Base-by-base conservation (phyloP, 2,113 vertebrate genomes). In the Gila orcuttii region DNA sequence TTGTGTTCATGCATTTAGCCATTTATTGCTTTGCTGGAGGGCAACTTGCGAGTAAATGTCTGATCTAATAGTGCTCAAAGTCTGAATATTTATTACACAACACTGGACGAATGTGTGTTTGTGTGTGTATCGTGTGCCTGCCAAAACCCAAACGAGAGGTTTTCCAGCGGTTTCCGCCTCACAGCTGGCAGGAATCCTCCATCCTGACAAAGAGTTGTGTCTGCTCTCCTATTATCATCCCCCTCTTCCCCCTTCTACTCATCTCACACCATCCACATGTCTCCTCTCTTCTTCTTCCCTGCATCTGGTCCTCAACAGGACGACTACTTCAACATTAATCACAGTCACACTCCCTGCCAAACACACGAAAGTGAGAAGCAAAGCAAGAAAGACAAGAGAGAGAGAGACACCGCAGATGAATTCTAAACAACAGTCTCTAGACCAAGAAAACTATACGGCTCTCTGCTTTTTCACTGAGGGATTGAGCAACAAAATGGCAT, bases 151-250 rank as follows among this genome's bases (percentile, higher is more conserved):
- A 75, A 17, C 23, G 36, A 15, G 55, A 79, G 57, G 28, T 80
- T 80, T 80, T 47, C 23, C 45, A 7, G 45, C 3, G 31, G 25
- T 82, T 69, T 69, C 28, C 64, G 69, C 69, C 68, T 85, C 89
- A 55, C 87, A 89, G 90, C 92, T 92, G 92, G 91, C 92, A 86
- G 86, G 90, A 91, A 91, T 92, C 90, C 87, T 77, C 50, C 88
- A 88, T 85, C 90, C 90, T 91, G 93, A 93, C 93, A 93, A 90
- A 93, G 94, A 94, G 93, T 87, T 91, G 92, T 93, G 92, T 88
- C 91, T 91, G 85, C 47, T 42, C 89, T 91, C 85, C 84, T 87
- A 87, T 89, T 85, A 87, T 82, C 68, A 79, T 42, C 42, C 42
- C 88, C 83, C 90, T 86, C 86, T 84, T 83, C 86, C 85, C 85